A percentile compares a stretch with the other conserved stretches of the same genome.
phyloP scores from a whole-genome alignment of 2,888 invertebrate genomes.

The Hofmannophila pseudospretella region DNA sequence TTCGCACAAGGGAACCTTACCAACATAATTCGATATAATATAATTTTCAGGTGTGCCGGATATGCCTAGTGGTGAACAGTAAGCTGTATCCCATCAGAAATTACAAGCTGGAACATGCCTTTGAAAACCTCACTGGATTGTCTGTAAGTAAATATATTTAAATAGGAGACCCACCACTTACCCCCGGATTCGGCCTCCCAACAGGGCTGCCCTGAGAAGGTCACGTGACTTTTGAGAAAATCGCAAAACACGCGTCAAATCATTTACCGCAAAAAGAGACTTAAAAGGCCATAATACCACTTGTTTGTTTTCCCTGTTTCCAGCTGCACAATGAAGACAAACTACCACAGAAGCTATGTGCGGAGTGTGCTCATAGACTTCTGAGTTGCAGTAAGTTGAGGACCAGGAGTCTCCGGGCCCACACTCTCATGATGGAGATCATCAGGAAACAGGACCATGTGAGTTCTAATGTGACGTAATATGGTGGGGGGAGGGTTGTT shows the following conservation, averaged over 20 bases:
- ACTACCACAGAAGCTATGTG: constrained; percentile 46
- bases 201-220: too few species aligned
- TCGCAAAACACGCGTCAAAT: too few species aligned
- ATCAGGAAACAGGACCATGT: constrained; percentile 34
- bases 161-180: too few species aligned
- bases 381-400: constrained; percentile 32
- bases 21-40: too few species aligned
- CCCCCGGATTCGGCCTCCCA: too few species aligned
- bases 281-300: too few species aligned
- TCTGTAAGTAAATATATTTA: too few species aligned
- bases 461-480: too few species aligned
- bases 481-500: too few species aligned
- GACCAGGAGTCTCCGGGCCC: constrained; percentile 33
- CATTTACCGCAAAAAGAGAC: too few species aligned
- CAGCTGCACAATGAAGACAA: constrained; percentile 23
- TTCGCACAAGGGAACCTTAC: too few species aligned
- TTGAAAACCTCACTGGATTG: constrained; percentile 45
- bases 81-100: constrained; percentile 39
- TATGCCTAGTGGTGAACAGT: constrained; percentile 42
- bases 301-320: not conserved
- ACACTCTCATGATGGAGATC: constrained; percentile 37
- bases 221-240: too few species aligned
- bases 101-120: constrained; percentile 40
- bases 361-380: constrained; percentile 44
- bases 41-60: constrained; percentile 39